Conservation (phyloP, 92 coral and sea anemone genomes). For the Porites divaricata region DNA sequence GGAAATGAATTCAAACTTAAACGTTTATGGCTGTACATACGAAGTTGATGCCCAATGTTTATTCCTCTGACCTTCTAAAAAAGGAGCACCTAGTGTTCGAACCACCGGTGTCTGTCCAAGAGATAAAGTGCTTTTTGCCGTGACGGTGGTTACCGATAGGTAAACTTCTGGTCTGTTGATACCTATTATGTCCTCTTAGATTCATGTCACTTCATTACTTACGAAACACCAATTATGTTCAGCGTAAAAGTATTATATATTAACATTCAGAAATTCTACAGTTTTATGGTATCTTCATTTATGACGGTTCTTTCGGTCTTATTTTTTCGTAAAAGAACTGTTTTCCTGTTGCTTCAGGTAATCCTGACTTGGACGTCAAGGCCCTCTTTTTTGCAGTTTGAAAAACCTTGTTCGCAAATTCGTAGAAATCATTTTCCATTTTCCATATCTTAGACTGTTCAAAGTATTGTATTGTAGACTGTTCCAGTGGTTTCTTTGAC, state of each 20-base stretch:
- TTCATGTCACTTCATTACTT: too few species aligned
- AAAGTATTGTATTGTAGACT: slow-evolving; percentile 73
- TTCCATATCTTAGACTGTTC: slow-evolving; percentile 87
- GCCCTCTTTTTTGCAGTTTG: slow-evolving; percentile 64
- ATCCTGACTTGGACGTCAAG: slow-evolving; percentile 50
- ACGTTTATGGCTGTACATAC: too few species aligned
- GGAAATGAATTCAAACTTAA: too few species aligned
- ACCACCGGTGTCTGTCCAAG: too few species aligned
- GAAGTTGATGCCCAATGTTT: too few species aligned
- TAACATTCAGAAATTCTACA: not conserved
- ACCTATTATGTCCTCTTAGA: too few species aligned
- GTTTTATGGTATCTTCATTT: not conserved
- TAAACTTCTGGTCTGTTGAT: too few species aligned
- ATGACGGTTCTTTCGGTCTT: slow-evolving; percentile 63
- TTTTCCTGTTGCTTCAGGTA: slow-evolving; percentile 46
- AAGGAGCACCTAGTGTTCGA: too few species aligned
- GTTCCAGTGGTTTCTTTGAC: slow-evolving; percentile 79
- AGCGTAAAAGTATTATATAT: not conserved
- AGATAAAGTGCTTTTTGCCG: too few species aligned
- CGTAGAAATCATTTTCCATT: slow-evolving; percentile 93
- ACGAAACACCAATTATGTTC: too few species aligned
- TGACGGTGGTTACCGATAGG: too few species aligned
- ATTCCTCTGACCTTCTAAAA: too few species aligned
- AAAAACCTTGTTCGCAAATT: slow-evolving; percentile 88
- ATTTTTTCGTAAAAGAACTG: slow-evolving; percentile 93